phyloP scores from a whole-genome alignment of 2,113 vertebrate species.

The Galbula dea region DNA sequence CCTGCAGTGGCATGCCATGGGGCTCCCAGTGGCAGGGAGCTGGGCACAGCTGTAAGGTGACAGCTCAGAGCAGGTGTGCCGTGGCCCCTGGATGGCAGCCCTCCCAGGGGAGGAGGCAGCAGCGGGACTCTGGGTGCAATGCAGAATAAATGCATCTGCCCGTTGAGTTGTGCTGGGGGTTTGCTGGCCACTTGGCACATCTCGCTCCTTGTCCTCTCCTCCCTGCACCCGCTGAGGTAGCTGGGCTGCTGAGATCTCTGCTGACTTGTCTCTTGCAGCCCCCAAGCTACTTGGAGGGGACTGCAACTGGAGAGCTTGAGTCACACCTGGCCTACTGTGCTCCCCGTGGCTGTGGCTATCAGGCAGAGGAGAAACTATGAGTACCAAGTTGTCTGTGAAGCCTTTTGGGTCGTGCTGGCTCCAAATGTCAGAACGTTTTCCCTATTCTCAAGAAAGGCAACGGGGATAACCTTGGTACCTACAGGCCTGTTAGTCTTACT shows the following conservation, averaged over 20 bases:
- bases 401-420: neutral
- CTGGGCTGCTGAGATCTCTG: neutral
- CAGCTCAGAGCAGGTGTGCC: neutral
- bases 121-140: neutral
- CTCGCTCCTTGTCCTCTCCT: neutral
- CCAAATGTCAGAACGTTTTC: too few species aligned
- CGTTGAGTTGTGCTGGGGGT: neutral
- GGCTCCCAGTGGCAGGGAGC: rapidly evolving
- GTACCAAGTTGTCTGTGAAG: neutral
- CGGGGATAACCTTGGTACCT: too few species aligned
- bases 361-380: neutral
- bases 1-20: rapidly evolving
- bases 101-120: neutral
- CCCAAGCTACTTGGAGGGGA: neutral
- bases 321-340: rapidly evolving
- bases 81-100: neutral
- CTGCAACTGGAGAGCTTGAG: rapidly evolving
- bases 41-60: rapidly evolving
- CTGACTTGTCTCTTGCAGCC: neutral
- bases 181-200: rapidly evolving
- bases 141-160: neutral
- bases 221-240: rapidly evolving
- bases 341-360: neutral
- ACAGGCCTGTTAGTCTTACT: too few species aligned
- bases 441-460: too few species aligned